These are phyloP conservation scores for Anarrhichthys ocellatus DNA, from an alignment of 2,113 vertebrate genomes.

Conservation along the genomic window DNA sequence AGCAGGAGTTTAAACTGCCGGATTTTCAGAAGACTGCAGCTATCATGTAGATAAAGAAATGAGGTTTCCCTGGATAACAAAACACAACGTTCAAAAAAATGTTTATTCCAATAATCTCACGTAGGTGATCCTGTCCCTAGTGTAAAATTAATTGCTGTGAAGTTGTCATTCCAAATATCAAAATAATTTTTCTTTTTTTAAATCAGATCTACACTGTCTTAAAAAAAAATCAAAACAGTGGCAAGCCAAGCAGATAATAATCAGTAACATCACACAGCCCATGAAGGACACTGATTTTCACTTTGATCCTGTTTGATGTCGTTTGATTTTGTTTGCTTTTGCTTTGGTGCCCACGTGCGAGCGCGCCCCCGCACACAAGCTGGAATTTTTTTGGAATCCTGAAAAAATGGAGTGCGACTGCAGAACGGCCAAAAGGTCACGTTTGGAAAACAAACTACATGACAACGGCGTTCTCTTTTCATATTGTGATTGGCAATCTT, in stretches of 20 bases:
- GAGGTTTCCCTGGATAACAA: not conserved
- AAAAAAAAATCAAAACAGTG: constrained; percentile 49
- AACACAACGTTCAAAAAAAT: not conserved
- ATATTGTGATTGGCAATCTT: constrained; percentile 67
- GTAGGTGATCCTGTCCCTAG: constrained; percentile 46
- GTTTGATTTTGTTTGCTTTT: constrained; percentile 55
- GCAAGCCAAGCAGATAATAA: constrained; percentile 65
- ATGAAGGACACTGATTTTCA: constrained; percentile 67
- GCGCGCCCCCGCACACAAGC: not conserved
- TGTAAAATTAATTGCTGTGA: constrained; percentile 66
- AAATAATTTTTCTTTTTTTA: constrained; percentile 49
- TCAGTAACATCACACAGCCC: constrained; percentile 65
- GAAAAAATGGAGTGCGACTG: constrained; percentile 60
- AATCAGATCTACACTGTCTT: constrained; percentile 64
- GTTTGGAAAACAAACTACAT: constrained; percentile 59
- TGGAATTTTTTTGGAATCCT: constrained; percentile 42
- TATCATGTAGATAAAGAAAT: not conserved
- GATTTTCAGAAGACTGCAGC: not conserved
- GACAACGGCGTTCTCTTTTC: constrained; percentile 64
- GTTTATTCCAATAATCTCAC: constrained; percentile 23
- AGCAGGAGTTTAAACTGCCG: not conserved
- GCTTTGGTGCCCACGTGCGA: constrained; percentile 1
- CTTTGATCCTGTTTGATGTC: constrained; percentile 63
- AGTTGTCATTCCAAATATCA: constrained; percentile 61
- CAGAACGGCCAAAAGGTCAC: constrained; percentile 51